Evolutionary conservation across 1,140 invertebrate species (phyloP), one percentile per base, ranked within the genome.

Genomic region (Gyrodactylus bullatarudis): DNA sequence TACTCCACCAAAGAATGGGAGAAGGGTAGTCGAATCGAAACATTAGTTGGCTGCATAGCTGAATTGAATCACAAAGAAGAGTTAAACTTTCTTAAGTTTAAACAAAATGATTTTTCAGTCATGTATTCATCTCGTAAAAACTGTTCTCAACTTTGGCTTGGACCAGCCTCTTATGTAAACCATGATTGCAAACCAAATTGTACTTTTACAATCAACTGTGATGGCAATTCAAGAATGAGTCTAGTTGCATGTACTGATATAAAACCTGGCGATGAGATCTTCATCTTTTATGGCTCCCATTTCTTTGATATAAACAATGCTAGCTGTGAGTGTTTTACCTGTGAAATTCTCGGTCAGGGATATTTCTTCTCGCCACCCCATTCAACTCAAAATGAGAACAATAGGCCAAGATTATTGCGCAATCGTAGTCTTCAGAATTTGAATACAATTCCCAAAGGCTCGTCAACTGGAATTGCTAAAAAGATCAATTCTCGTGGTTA

Each of bases 141-240:
- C 24, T 73, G 72, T 21, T 73, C 72, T 16, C 72, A 73, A 26
- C 72, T 73, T 20, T 73, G 72, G 72, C 72, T 73, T 20, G 72
- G 72, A 1, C 72, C 72, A 1, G 72, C 72, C 16, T 21, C 72
- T 21, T 73, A 73, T 73, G 68, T 73, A 1, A 73, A 73, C 21
- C 72, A 73, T n/a, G 72, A 73, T 69, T 73, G 72, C n/a, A 54
- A 69, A 26, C 72, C 72, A 22, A 73, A 73, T 73, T 54, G 70
- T 68, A 16, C 69, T 20, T 26, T 71, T 22, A 71, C 69, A 20
- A 71, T 71, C 69, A 71, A 26, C 23, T 71, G 69, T 24, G 69
- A 23, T 22, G 69, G 69, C 8, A 71, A 71, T n/a, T 71, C 70
- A 24, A 71, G 24, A 26, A 71, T 71, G 70, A 71, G 21, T 24